A percentile compares a stretch with the other conserved stretches of the same genome.
phyloP scores from a whole-genome alignment of 2,888 invertebrate species.

The Neocrepidodera transversa region DNA sequence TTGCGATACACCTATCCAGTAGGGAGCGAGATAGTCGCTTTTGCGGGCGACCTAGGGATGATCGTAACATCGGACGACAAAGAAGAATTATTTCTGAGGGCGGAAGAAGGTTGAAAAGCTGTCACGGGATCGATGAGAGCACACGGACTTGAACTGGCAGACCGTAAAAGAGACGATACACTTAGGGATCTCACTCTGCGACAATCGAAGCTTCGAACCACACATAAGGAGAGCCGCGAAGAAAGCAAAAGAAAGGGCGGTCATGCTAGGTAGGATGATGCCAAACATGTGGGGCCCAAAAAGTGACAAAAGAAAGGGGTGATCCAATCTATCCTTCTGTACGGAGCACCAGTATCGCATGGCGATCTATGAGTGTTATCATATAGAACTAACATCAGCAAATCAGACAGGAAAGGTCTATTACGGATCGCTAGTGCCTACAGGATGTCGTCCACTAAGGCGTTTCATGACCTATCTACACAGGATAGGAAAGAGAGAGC shows the following conservation, averaged over 20 bases:
- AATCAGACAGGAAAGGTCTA: not conserved
- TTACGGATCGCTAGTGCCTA: not conserved
- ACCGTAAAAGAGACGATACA: conserved; percentile 5
- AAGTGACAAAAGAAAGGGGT: conserved; percentile 20
- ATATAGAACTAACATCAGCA: not conserved
- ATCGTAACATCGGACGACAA: not conserved
- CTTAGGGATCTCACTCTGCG: not conserved
- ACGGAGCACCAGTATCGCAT: conserved; percentile 33
- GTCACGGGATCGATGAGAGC: not conserved
- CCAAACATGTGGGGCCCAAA: conserved; percentile 33
- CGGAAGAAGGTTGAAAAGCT: not conserved
- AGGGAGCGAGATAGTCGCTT: not conserved
- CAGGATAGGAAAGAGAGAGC: no score
- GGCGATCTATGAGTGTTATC: not conserved
- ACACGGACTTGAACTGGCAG: not conserved
- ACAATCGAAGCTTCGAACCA: conserved; percentile 1
- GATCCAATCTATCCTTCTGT: conserved; percentile 28
- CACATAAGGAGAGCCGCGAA: conserved; percentile 2
- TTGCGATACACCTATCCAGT: not conserved
- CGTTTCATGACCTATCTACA: not conserved
- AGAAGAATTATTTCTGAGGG: conserved; percentile 5
- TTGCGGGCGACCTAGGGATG: conserved; percentile 6
- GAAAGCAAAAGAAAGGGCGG: conserved; percentile 24
- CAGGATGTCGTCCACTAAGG: not conserved
- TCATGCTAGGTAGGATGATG: conserved; percentile 40